Evolutionary conservation across 2,797 vertebrate species (phyloP), one percentile per base, ranked within the genome.

Genomic region (Tragopan temminckii): DNA sequence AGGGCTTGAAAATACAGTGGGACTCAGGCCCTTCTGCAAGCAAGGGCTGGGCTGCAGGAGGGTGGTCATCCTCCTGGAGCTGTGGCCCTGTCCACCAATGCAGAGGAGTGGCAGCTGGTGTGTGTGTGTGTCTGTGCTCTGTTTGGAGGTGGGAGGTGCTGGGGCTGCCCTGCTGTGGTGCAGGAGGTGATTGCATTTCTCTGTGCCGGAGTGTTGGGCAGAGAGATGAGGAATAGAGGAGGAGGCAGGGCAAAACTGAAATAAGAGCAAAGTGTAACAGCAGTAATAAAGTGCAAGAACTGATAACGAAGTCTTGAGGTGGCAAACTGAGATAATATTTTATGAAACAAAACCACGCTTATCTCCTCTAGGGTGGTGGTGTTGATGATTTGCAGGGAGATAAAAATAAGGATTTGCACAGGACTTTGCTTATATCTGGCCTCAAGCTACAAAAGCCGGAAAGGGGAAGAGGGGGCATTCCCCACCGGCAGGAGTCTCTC

Each of bases 351-450:
- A 95, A 67, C 3, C 45, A 78, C 18, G 8, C 50, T 85, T 93
- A 43, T n/a, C 45, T 89, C 36, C 50, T 84, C 31, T 53, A 58
- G 81, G 38, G 17, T 69, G 23, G 40, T 77, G 46, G 25, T 88
- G 64, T 70, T 86, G 36, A 8, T 43, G 45, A 58, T 69, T 85
- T 89, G n/a, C 50, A 50, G 42, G 27, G 59, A 90, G 52, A 86
- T 80, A 59, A 80, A 94, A 88, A 38, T 80, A 63, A 88, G 35
- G 11, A 79, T 72, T 94, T 69, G 57, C 36, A 85, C 64, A 88
- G 75, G 57, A 71, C 42, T 88, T 64, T 46, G 31, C 27, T 33
- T 16, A 5, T 72, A 59, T 45, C 69, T 17, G 35, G 23, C 17
- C 53, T 92, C 67, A 53, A 82, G 43, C 7, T 25, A 24, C 24